Percentiles rank a stretch among this genome's conserved stretches.
Evolutionary conservation across 2,888 invertebrate species (phyloP).

Genomic region (Reticulitermes lucifugus): DNA sequence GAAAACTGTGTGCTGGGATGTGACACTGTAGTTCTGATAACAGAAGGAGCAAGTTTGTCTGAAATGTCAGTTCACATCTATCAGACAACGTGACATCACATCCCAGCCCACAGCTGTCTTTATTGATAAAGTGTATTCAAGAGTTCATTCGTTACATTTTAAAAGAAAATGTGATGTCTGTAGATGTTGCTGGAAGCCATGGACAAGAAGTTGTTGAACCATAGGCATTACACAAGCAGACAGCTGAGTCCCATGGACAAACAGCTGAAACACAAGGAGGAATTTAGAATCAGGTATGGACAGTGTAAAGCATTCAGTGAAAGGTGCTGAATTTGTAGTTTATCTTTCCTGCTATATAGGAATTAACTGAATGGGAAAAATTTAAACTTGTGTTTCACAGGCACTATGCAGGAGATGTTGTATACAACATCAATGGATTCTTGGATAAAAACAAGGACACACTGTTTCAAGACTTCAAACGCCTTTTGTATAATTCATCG

Average conservation of each 20-base stretch:
- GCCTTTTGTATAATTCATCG: slow-evolving; percentile 86
- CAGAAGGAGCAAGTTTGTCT: no score
- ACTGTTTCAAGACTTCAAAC: slow-evolving; percentile 96
- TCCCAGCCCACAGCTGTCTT: no score
- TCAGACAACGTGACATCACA: no score
- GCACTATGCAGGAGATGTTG: slow-evolving; percentile 98
- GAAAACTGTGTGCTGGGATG: no score
- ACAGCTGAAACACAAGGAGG: slow-evolving; percentile 79
- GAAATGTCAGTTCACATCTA: no score
- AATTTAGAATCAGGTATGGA: slow-evolving; percentile 81
- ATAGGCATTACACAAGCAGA: slow-evolving; percentile 91
- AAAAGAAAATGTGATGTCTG: slow-evolving; percentile 41
- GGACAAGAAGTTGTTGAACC: slow-evolving; percentile 87
- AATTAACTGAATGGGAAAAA: no score
- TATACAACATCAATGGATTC: slow-evolving; percentile 90
- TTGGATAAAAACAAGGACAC: slow-evolving; percentile 98
- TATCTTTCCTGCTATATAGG: no score
- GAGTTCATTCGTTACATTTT: no score
- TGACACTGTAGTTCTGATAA: no score
- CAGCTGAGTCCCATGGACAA: slow-evolving; percentile 87
- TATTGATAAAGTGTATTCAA: no score
- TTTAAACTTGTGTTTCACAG: slow-evolving; percentile 59
- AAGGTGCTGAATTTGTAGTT: no score
- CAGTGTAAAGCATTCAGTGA: no score
- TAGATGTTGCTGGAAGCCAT: slow-evolving; percentile 90